Evolutionary conservation across 2,888 invertebrate genomes (phyloP).

Genomic region (Limnephilus auricula): DNA sequence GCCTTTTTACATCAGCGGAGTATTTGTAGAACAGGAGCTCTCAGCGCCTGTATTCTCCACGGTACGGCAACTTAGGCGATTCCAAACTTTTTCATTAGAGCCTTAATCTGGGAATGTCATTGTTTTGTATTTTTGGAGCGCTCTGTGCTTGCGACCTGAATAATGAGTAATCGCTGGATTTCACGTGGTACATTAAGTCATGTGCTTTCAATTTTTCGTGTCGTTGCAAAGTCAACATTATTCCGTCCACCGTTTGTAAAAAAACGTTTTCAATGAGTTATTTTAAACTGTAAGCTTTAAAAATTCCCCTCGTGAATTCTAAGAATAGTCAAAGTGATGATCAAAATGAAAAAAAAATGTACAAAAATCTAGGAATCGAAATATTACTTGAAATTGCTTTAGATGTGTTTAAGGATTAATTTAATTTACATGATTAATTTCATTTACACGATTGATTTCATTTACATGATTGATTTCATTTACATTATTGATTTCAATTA

Average conservation of each 20-base stretch:
- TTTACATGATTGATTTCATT: too few species aligned
- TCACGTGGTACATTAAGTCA: slow-evolving; percentile 5
- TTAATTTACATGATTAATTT: too few species aligned
- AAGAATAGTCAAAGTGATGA: too few species aligned
- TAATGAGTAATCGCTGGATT: slow-evolving; percentile 27
- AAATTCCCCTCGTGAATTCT: too few species aligned
- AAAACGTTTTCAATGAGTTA: neutral
- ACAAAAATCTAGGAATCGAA: neutral
- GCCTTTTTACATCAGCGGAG: slow-evolving; percentile 60
- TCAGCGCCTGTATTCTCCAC: slow-evolving; percentile 35
- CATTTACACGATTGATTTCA: too few species aligned
- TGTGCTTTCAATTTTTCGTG: slow-evolving; percentile 36
- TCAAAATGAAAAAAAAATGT: too few species aligned
- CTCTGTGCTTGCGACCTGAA: neutral
- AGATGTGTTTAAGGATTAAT: neutral
- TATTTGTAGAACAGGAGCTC: slow-evolving; percentile 55
- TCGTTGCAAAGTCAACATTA: neutral
- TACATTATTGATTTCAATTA: too few species aligned
- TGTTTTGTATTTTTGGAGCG: slow-evolving; percentile 51
- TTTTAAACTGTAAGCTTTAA: too few species aligned
- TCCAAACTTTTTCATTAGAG: slow-evolving; percentile 62
- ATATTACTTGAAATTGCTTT: neutral
- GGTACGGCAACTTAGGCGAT: slow-evolving; percentile 52
- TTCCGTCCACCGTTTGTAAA: neutral
- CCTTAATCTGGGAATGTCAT: slow-evolving; percentile 55